Evolutionary conservation across 30 jellyfish, hydroid and myxozoan species (phyloP), one percentile per base, ranked within the genome.

Genomic region (Aurelia aurita): DNA sequence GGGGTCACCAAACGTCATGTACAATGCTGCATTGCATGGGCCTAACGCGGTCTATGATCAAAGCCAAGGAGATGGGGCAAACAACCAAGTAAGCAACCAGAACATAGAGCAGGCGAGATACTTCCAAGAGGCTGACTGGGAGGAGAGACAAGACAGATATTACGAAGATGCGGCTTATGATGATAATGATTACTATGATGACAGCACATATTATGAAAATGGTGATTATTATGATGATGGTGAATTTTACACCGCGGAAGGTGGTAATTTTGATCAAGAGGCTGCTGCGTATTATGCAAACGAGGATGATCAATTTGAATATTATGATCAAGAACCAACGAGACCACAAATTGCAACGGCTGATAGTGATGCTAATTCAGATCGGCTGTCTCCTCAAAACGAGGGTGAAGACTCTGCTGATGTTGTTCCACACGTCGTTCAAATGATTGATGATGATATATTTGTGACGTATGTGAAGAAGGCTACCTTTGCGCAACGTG

Each of bases 401-500:
- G 89, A 74, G 35, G 86, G 27, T 15, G 72, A 29, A 4, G 75
- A 59, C 8, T 15, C 66, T 5, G 49, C 66, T 10, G 80, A 71
- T 2, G 81, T 44, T 15, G 95, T 74, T 19, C 95, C 95, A 18
- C 87, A 57, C 31, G 95, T 85, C 45, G 95, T 85, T 10, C 95
- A 92, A 46, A 68, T 86, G 87, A 54, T 79, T 43, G 96, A 87
- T 26, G 97, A 92, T 51, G 97, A 94, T 13, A 67, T 89, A 13
- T 68, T 59, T 45, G 85, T 94, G 25, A 88, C 99, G 19, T 84
- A 26, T 72, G 97, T 79, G 16, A 77, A 45, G 62, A 80, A 82
- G 27, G 96, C 99, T 5, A 27, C 97, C 18, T 79, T 78, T 44
- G 93, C 95, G 44, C 92, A 89, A 34, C 92, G 91, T 23, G 89